Percentiles rank a stretch among this genome's conserved stretches.
Evolutionary conservation across 2,888 invertebrate species (phyloP).

Genomic region (Chrysomela aeneicollis): DNA sequence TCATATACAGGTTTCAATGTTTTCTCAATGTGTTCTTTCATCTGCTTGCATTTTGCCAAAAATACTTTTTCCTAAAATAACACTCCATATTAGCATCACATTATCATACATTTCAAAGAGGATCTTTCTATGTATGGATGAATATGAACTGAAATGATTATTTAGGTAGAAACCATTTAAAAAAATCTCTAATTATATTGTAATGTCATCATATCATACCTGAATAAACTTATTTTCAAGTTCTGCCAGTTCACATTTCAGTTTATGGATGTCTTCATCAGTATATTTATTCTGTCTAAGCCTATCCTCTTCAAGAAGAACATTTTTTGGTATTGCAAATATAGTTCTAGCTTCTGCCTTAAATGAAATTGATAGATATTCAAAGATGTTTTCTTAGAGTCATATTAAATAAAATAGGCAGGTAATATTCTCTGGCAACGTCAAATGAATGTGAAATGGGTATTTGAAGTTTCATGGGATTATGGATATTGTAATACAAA

Average conservation of each 20-base stretch:
- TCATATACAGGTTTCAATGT: constrained; percentile 25
- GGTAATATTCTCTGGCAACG: too few relatives aligned
- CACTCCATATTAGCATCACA: too few relatives aligned
- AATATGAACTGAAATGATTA: too few relatives aligned
- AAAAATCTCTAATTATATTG: not conserved
- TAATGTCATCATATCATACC: constrained; percentile 20
- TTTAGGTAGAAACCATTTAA: too few relatives aligned
- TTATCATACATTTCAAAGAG: too few relatives aligned
- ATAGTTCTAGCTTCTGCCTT: constrained; percentile 32
- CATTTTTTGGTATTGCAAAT: constrained; percentile 36
- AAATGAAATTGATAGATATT: too few relatives aligned
- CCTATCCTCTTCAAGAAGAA: constrained; percentile 32
- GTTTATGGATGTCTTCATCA: constrained; percentile 28
- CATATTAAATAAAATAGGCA: too few relatives aligned
- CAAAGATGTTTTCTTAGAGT: too few relatives aligned
- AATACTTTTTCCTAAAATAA: constrained; percentile 33
- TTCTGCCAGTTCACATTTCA: constrained; percentile 26
- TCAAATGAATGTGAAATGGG: too few relatives aligned
- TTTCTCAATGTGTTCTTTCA: constrained; percentile 29
- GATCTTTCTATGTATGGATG: too few relatives aligned
- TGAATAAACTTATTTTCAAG: constrained; percentile 27
- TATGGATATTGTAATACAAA: too few relatives aligned
- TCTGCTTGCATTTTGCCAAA: constrained; percentile 30
- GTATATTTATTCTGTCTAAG: constrained; percentile 21
- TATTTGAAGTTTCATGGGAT: too few relatives aligned